phyloP scores from a whole-genome alignment of 2,113 vertebrate species.

The Actinemys pallida region DNA sequence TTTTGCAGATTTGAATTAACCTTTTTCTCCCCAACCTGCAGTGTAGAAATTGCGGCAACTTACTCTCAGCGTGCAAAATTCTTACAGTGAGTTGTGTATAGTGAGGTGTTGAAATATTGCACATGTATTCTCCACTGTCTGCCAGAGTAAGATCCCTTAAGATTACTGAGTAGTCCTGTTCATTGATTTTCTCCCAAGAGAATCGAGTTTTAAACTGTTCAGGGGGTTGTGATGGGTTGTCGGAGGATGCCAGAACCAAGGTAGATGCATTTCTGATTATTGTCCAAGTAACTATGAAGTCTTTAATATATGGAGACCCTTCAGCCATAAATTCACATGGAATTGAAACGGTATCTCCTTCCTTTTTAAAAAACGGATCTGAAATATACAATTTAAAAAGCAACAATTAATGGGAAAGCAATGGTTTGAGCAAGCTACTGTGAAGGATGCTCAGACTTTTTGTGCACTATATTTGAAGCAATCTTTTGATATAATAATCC shows the following conservation, averaged over 20 bases:
- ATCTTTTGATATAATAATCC: not conserved
- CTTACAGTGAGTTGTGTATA: conserved; percentile 49
- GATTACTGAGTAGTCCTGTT: conserved; percentile 3
- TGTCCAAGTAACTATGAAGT: conserved; percentile 47
- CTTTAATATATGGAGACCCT: not conserved
- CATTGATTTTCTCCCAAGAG: not conserved
- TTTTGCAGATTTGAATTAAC: not conserved
- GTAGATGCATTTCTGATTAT: not conserved
- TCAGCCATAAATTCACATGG: not conserved
- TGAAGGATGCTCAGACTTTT: not conserved
- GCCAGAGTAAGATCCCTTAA: not conserved
- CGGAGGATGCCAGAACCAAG: conserved; percentile 52
- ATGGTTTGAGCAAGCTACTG: not conserved
- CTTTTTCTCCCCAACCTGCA: not conserved
- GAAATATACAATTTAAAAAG: conserved; percentile 53
- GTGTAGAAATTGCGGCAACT: not conserved
- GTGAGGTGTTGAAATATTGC: conserved; percentile 58
- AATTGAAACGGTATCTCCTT: not conserved
- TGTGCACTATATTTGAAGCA: not conserved
- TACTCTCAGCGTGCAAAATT: conserved; percentile 45
- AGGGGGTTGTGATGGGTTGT: not conserved
- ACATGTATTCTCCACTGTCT: conserved; percentile 63
- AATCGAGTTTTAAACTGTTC: not conserved
- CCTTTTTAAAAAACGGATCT: not conserved
- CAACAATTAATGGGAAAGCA: not conserved